Conservation (phyloP, 2,888 invertebrate species). For the Pogonocherus hispidulus region DNA sequence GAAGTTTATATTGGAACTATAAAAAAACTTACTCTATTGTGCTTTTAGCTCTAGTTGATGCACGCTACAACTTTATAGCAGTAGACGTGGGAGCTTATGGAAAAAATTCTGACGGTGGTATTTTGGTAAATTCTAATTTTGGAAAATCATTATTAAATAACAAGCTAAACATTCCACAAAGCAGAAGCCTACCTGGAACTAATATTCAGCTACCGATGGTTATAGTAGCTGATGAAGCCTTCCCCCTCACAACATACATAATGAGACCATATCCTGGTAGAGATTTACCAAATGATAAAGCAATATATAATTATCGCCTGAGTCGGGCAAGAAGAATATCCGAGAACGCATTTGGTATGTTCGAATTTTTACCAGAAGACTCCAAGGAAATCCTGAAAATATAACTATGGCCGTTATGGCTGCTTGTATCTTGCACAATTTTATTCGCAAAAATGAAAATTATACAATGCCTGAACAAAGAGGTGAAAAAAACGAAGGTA, state of each 20-base stretch:
- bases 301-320: slow-evolving; percentile 59
- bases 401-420: slow-evolving; percentile 16
- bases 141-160: slow-evolving; percentile 30
- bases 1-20: slow-evolving; percentile 40
- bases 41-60: slow-evolving; percentile 39
- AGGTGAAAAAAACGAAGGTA: background rate
- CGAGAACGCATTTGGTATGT: slow-evolving; percentile 57
- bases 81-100: slow-evolving; percentile 29
- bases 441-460: slow-evolving; percentile 45
- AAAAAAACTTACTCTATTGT: slow-evolving; percentile 48
- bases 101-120: slow-evolving; percentile 37
- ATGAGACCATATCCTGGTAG: slow-evolving; percentile 56
- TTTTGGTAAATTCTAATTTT: slow-evolving; percentile 32
- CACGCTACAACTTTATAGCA: slow-evolving; percentile 37
- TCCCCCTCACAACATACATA: slow-evolving; percentile 50
- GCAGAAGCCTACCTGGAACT: slow-evolving; percentile 35
- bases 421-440: slow-evolving; percentile 45
- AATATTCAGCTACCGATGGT: slow-evolving; percentile 49
- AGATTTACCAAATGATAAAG: slow-evolving; percentile 53
- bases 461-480: slow-evolving; percentile 11
- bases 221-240: slow-evolving; percentile 56
- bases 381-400: slow-evolving; percentile 40
- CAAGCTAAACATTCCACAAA: slow-evolving; percentile 33
- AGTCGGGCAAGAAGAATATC: slow-evolving; percentile 58
- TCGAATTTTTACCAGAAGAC: slow-evolving; percentile 49